Evolutionary conservation across 2,797 vertebrate species (phyloP).

Genomic region (Caiman crocodilus): DNA sequence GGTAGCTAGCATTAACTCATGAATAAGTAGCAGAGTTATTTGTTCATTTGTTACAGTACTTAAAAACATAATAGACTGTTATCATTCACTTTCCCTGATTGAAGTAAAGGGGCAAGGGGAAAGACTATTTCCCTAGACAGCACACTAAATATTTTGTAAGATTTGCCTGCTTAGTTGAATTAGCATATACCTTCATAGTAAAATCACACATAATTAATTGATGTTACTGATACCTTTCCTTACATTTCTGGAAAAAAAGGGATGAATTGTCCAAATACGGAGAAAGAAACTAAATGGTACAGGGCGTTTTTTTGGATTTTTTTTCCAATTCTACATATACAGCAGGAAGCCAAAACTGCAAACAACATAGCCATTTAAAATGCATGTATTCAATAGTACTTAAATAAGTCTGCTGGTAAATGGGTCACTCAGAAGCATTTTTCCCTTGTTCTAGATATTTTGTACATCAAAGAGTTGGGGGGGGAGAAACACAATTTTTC

Average conservation of each 20-base stretch:
- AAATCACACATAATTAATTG: neutral
- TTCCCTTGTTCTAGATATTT: neutral
- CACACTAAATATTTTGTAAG: neutral
- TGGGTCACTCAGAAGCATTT: conserved; percentile 13
- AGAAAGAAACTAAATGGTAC: neutral
- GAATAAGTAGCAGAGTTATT: conserved; percentile 23
- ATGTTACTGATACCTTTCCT: neutral
- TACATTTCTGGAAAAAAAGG: neutral
- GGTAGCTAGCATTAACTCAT: neutral
- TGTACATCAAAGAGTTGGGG: neutral
- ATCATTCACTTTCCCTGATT: neutral
- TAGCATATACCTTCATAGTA: neutral
- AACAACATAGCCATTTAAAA: conserved; percentile 38
- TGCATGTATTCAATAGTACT: conserved; percentile 29
- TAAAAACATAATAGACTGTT: neutral
- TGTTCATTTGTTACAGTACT: conserved; percentile 17
- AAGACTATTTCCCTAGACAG: neutral
- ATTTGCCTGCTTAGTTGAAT: neutral
- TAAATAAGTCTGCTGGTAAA: conserved; percentile 15
- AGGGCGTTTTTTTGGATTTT: neutral
- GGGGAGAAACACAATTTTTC: neutral
- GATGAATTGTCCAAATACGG: neutral
- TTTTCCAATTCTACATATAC: conserved; percentile 32
- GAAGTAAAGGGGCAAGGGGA: neutral
- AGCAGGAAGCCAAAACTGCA: neutral